Evolutionary conservation across 2,888 invertebrate genomes (phyloP).

Genomic region (Ophion ellenae): DNA sequence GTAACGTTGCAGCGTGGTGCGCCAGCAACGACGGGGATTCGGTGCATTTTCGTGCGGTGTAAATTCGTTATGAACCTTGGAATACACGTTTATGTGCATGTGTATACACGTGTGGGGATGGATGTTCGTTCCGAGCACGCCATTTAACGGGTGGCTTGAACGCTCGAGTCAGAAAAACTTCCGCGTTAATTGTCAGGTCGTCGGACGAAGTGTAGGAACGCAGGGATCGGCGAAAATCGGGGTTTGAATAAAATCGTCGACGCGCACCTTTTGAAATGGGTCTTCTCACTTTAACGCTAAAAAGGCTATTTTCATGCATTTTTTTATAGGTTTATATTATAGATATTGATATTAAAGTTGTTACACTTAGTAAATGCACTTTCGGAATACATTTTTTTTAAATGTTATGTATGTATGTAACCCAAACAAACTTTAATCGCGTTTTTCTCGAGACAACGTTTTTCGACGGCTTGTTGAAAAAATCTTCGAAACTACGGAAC

Average conservation of each 20-base stretch:
- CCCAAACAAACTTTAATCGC: no score
- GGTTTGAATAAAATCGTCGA: background rate
- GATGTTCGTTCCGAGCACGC: background rate
- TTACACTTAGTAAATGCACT: no score
- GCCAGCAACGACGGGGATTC: constrained; percentile 38
- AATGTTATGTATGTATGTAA: no score
- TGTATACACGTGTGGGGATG: background rate
- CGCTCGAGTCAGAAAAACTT: background rate
- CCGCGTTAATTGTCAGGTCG: background rate
- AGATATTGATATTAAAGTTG: no score
- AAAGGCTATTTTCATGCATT: no score
- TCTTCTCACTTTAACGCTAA: no score
- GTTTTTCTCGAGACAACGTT: no score
- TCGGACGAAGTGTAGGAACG: background rate
- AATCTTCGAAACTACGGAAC: no score
- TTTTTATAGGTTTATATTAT: no score
- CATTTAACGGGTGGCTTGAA: background rate
- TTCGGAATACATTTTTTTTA: no score
- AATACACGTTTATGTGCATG: background rate
- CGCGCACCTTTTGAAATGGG: no score
- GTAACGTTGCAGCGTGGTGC: constrained; percentile 16
- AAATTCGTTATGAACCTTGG: constrained; percentile 45
- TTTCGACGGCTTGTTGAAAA: no score
- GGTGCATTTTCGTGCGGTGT: constrained; percentile 39
- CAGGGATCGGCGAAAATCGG: background rate